phyloP scores from a whole-genome alignment of 2,797 vertebrate species.

The Pterois miles region DNA sequence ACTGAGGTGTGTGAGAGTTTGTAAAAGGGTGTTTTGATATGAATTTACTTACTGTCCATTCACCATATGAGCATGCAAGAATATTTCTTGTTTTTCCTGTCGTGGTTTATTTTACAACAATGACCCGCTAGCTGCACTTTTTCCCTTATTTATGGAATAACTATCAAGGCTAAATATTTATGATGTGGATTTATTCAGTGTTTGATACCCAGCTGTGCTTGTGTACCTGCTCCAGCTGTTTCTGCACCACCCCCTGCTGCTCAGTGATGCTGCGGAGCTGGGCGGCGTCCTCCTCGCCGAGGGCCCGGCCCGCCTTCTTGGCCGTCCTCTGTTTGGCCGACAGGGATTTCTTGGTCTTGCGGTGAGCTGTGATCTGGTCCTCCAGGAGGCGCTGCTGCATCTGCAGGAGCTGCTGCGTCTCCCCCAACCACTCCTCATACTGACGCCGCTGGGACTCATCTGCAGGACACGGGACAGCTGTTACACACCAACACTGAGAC shows the following conservation, averaged over 20 bases:
- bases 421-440: constrained; percentile 96
- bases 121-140: too few species aligned
- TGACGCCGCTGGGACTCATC: constrained; percentile 92
- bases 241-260: constrained; percentile 95
- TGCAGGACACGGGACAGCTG: constrained; percentile 23
- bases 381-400: constrained; percentile 98
- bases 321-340: constrained; percentile 96
- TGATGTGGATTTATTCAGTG: too few species aligned
- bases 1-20: too few species aligned
- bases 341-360: constrained; percentile 97
- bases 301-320: constrained; percentile 92
- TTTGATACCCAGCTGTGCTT: background rate
- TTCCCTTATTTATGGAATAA: too few species aligned
- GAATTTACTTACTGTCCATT: too few species aligned
- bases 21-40: too few species aligned
- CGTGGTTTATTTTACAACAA: too few species aligned
- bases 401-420: constrained; percentile 95
- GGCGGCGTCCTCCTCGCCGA: constrained; percentile 92
- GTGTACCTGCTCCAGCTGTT: constrained; percentile 94
- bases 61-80: too few species aligned
- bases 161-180: too few species aligned
- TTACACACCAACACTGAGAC: too few species aligned
- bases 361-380: constrained; percentile 93
- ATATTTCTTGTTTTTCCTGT: too few species aligned
- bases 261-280: constrained; percentile 93